Base-by-base conservation (phyloP, 30 jellyfish, hydroid and myxozoan species). In the Calvadosia cruxmelitensis region DNA sequence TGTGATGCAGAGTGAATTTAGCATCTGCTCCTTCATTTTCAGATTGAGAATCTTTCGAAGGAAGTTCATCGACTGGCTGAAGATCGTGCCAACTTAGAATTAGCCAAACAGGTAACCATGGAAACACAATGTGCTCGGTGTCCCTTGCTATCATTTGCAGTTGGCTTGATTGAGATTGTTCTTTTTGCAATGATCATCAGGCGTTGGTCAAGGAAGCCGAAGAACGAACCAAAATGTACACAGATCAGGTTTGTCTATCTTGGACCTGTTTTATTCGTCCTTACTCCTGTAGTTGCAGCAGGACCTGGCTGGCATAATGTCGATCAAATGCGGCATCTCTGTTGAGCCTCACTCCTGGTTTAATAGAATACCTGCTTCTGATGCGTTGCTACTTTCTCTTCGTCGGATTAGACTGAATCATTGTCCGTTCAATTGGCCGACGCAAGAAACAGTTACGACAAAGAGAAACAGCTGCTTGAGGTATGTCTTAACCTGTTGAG, bases 31-130 rank as follows among this genome's bases (percentile, higher is more conserved):
- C 63, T 24, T 3, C 28, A 12, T 2, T 26, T 67, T 32, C 74
- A 79, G 92, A 33, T 79, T 36, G 83, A 70, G 35, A 53, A 79
- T 52, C 52, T 79, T 49, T 70, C 83, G 15, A 61, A 33, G 1
- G 83, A 79, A 50, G 31, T 79, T 26, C 35, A 51, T 32, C 26
- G 57, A 16, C 64, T 65, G 49, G 32, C 67, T 10, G 29, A 29
- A 16, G 83, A 70, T 5, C 28, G 31, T 33, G 52, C 42, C 61
- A 34, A 34, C 33, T 80, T 68, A 73, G 92, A 79, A 34, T 49
- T 53, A 16, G 82, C 78, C 25, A 79, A 52, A 33, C 26, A 32
- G 92, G 83, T 70, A 42, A 42, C 57, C 20, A 20, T 42, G n/a
- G n/a, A n/a, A n/a, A n/a, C n/a, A n/a, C n/a, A n/a, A n/a, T n/a